Conservation (phyloP, 1,140 invertebrate species). For the Theocolax elegans region DNA sequence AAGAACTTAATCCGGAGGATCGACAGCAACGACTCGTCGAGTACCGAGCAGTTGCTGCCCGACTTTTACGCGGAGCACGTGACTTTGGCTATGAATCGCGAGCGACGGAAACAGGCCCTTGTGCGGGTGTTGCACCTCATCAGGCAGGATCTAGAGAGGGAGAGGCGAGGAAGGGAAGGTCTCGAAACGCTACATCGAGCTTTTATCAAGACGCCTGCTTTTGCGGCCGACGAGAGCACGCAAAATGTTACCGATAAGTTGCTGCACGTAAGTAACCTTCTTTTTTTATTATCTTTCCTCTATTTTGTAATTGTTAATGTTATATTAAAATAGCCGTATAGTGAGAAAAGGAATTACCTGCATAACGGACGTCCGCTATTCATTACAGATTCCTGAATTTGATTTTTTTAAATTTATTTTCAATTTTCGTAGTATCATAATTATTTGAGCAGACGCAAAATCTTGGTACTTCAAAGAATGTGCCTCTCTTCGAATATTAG, state of each 20-base stretch:
- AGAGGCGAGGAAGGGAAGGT: conserved; percentile 85
- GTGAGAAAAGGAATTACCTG: too few relatives aligned
- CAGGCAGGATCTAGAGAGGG: conserved; percentile 85
- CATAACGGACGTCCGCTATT: too few relatives aligned
- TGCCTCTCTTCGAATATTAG: too few relatives aligned
- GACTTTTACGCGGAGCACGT: conserved; percentile 96
- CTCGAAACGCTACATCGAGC: conserved; percentile 90
- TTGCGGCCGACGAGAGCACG: conserved; percentile 89
- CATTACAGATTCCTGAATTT: too few relatives aligned
- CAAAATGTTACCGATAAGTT: conserved; percentile 92
- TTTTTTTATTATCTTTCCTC: too few relatives aligned
- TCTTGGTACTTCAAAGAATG: too few relatives aligned
- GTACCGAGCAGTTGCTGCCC: conserved; percentile 84
- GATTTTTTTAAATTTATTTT: too few relatives aligned
- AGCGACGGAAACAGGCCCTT: conserved; percentile 84
- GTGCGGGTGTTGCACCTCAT: conserved; percentile 85
- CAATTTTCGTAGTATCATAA: too few relatives aligned
- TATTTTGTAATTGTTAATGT: too few relatives aligned
- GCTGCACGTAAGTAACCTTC: conserved; percentile 78
- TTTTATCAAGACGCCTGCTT: conserved; percentile 89
- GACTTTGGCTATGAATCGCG: conserved; percentile 91
- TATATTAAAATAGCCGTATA: too few relatives aligned
- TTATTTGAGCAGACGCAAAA: too few relatives aligned
- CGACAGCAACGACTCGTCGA: conserved; percentile 56
- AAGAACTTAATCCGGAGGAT: conserved; percentile 72